Base-by-base conservation (phyloP, 2,888 invertebrate genomes). In the Conus canariensis region DNA sequence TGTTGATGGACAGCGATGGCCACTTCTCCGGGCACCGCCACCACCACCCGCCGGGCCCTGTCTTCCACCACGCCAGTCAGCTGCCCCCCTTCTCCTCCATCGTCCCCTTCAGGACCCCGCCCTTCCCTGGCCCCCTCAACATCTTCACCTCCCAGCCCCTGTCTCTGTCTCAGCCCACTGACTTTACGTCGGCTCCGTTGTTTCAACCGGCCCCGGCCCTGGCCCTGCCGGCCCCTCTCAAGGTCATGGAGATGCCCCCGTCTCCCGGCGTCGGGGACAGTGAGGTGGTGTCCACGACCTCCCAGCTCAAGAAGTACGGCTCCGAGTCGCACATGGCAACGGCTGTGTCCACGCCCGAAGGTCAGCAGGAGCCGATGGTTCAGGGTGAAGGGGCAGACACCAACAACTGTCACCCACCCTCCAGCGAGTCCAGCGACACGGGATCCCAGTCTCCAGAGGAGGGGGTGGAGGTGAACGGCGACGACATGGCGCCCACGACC, bases 401-500 rank as follows among this genome's bases (percentile, higher is more conserved):
- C 82, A 60, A 56, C 22, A 19, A 30, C n/a, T 64, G 60, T 74
- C 90, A 90, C 77, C 88, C 88, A 6, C 91, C 30, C 59, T 91
- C 89, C 19, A 94, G 94, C 88, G 94, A 95, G 90, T 95, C 95
- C 9, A 95, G 95, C 88, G 92, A 94, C 67, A 93, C 93, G 22
- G 94, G 94, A 70, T 94, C 94, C n/a, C 93, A 94, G 89, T 94
- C 94, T 5, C 94, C 93, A 0, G 92, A 92, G 83, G 93, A 92
- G 87, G 93, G 92, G 12, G 93, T 93, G 56, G 92, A 92, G 10
- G 86, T 82, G 58, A 90, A 91, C 30, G 92, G 90, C 4, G 92
- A 93, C 30, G 92, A 92, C 58, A 90, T 85, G 25, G 45, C 67
- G 2, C 74, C 89, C 67, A 90, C 74, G 85, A 91, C 83, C 80